Base-by-base conservation (phyloP, 2,888 invertebrate genomes). In the Nudaria mundana region DNA sequence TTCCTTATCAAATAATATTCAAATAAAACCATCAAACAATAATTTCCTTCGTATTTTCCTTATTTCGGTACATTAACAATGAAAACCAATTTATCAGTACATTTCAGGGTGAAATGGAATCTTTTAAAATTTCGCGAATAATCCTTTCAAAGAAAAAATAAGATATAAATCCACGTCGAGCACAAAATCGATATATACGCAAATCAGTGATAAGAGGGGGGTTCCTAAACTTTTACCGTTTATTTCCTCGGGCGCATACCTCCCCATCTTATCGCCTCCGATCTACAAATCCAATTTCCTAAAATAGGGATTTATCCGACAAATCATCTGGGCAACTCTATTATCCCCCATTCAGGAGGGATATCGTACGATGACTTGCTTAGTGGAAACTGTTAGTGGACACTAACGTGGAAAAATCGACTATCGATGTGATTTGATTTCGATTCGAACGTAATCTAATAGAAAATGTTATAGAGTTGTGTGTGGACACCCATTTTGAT, bases 251-350 rank as follows among this genome's bases (percentile, higher is more conserved):
- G 41, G 46, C 56, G 55, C 52, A 50, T 52, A 54, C 61, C 57
- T 63, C 64, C 57, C 56, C 63, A 57, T 47, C 73, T 76, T 83
- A 81, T 89, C 88, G 80, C 68, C 68, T 72, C 63, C 81, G 81
- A 89, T 89, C 89, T 87, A 87, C 88, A 89, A 87, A 89, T 89
- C 89, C 89, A 89, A 89, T 89, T 88, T 89, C 88, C 88, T 78
- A 83, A 88, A 89, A 87, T 88, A 88, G 89, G 84, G 81, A 83
- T 85, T 82, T 85, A 89, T 89, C 82, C 85, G 84, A 88, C 89
- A 89, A 89, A 89, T 89, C 89, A 89, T 89, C 82, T 81, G 81
- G 77, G 72, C 75, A 71, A 81, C 79, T 84, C 81, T 77, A 81
- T 84, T 82, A 84, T 80, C 61, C 69, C 57, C 61, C 54, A 62